phyloP scores from a whole-genome alignment of 2,797 vertebrate genomes.

The Coendou prehensilis region DNA sequence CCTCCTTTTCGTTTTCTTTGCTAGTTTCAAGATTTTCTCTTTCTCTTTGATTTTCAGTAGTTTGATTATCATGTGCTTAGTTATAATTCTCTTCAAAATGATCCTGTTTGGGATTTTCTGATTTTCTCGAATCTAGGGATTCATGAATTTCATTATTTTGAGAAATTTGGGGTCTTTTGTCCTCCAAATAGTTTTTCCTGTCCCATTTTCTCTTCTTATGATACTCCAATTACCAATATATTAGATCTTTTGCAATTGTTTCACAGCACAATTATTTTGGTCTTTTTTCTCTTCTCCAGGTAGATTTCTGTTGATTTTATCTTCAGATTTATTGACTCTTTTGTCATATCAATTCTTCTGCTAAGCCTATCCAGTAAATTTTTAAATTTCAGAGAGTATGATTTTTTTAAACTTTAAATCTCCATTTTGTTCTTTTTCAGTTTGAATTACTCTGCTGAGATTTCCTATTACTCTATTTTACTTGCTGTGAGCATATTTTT shows the following conservation, averaged over 20 bases:
- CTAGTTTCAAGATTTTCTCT: neutral
- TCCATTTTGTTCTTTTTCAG: neutral
- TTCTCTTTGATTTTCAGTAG: neutral
- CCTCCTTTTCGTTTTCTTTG: too few relatives aligned
- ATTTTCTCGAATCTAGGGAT: neutral
- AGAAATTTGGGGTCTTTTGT: neutral
- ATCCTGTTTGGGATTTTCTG: neutral
- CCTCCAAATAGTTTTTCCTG: neutral
- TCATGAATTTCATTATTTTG: constrained; percentile 9
- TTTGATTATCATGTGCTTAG: neutral
- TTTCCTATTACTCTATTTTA: neutral
- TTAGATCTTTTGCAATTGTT: neutral
- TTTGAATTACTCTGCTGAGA: constrained; percentile 22
- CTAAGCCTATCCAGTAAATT: neutral
- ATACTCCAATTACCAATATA: neutral
- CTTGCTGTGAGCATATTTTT: constrained; percentile 5
- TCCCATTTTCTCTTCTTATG: neutral
- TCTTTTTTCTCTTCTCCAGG: neutral
- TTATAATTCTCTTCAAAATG: neutral
- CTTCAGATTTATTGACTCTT: neutral
- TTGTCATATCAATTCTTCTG: neutral
- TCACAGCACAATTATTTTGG: neutral
- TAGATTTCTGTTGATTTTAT: neutral
- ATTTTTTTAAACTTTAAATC: constrained; percentile 46
- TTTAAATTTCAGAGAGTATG: neutral